Conservation (phyloP, 2,797 vertebrate genomes). For the Halcyon badia region DNA sequence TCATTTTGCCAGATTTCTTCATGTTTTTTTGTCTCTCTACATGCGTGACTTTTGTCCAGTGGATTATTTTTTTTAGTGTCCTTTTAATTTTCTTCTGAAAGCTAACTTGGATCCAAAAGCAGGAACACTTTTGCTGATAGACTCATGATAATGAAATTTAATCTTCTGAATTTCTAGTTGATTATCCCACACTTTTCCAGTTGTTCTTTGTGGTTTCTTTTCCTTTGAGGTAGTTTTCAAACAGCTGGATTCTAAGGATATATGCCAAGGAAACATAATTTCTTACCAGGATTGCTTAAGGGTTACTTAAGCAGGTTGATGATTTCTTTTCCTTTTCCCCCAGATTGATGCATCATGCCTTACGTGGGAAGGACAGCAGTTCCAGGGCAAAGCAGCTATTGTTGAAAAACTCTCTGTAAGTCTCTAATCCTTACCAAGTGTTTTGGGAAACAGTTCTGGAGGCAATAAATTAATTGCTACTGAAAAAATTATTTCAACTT, state of each 20-base stretch:
- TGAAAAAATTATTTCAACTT: not conserved
- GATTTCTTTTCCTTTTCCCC: not conserved
- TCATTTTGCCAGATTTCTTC: not conserved
- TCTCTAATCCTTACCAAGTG: constrained; percentile 19
- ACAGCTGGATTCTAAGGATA: not conserved
- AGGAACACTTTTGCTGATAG: not conserved
- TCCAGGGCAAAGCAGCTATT: constrained; percentile 96
- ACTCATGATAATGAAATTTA: not conserved
- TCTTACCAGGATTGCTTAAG: not conserved
- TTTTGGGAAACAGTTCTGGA: not conserved
- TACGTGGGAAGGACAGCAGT: constrained; percentile 98
- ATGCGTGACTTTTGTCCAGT: not conserved
- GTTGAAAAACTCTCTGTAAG: constrained; percentile 98
- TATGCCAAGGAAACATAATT: not conserved
- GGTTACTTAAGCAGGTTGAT: not conserved
- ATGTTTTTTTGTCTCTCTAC: not conserved
- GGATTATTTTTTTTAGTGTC: not conserved
- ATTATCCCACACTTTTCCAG: not conserved
- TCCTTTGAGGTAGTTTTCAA: not conserved
- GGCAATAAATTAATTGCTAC: not conserved
- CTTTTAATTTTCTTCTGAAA: not conserved
- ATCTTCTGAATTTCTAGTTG: not conserved
- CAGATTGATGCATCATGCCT: constrained; percentile 98
- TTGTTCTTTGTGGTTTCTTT: not conserved
- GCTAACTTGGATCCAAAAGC: not conserved